These are phyloP conservation scores for Sparidentex hasta DNA, from an alignment of 2,797 vertebrate species.

Conservation along the genomic window DNA sequence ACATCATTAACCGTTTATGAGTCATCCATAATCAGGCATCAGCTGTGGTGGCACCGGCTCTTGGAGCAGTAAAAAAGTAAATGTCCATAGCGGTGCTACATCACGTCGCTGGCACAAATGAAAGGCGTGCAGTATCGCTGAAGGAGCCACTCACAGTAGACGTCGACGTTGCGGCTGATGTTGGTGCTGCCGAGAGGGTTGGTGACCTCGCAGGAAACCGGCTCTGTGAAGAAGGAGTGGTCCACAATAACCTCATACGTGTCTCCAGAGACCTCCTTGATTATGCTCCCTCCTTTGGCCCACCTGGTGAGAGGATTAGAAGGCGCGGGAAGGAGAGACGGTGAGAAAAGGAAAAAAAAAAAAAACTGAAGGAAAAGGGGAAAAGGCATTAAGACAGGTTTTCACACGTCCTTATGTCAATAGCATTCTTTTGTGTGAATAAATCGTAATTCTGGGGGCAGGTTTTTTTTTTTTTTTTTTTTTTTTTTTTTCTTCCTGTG, in stretches of 20 bases:
- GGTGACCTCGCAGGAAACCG: conserved; percentile 97
- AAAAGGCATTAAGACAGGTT: conserved; percentile 57
- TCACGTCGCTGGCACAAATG: conserved; percentile 3
- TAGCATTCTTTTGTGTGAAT: conserved; percentile 75
- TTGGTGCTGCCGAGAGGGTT: conserved; percentile 97
- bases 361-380: conserved; percentile 33
- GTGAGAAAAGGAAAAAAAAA: conserved; percentile 6
- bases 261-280: conserved; percentile 94
- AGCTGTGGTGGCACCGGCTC: conserved; percentile 6
- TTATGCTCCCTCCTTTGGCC: conserved; percentile 95
- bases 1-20: conserved; percentile 18
- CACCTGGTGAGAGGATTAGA: conserved; percentile 85
- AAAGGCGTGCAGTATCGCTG: conserved; percentile 1
- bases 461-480: conserved; percentile 66
- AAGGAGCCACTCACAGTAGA: conserved; percentile 93
- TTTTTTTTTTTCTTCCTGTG: too few species aligned
- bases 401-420: conserved; percentile 64
- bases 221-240: conserved; percentile 96
- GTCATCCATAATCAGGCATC: conserved; percentile 27
- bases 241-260: conserved; percentile 95
- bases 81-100: conserved; percentile 21
- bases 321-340: conserved; percentile 14
- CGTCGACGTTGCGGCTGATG: conserved; percentile 96
- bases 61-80: conserved; percentile 1
- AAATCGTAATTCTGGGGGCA: conserved; percentile 78